Conservation (phyloP, 2,888 invertebrate species). For the Acanthosoma haemorrhoidale region DNA sequence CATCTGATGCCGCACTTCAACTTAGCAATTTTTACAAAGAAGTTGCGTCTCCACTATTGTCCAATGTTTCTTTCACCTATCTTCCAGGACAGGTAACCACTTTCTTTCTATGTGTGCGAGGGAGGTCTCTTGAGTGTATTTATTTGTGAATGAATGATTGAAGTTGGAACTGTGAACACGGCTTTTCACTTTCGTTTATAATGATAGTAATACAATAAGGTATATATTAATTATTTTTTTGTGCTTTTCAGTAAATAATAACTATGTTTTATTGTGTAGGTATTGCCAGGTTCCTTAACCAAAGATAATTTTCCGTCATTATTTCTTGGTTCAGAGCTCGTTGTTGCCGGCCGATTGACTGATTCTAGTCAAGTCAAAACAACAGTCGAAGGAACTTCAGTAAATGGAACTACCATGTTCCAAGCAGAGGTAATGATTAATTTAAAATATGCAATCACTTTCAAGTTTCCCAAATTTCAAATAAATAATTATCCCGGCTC, state of each 20-base stretch:
- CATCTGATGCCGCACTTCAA: constrained; percentile 62
- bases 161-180: too few relatives aligned
- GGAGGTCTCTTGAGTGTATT: too few relatives aligned
- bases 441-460: too few relatives aligned
- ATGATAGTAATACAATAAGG: too few relatives aligned
- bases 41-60: constrained; percentile 62
- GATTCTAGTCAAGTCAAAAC: constrained; percentile 36
- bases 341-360: constrained; percentile 53
- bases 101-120: too few relatives aligned
- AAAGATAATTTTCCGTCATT: constrained; percentile 54
- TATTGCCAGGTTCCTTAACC: constrained; percentile 47
- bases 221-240: too few relatives aligned
- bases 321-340: constrained; percentile 59
- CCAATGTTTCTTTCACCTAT: constrained; percentile 61
- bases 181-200: too few relatives aligned
- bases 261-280: not conserved
- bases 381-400: constrained; percentile 33
- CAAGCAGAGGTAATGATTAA: constrained; percentile 23
- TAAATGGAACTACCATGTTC: constrained; percentile 29
- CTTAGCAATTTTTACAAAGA: constrained; percentile 61
- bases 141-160: too few relatives aligned
- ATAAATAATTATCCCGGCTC: too few relatives aligned
- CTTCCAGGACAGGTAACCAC: constrained; percentile 51
- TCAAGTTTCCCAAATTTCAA: too few relatives aligned
- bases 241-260: too few relatives aligned